Percentiles rank a stretch among this genome's conserved stretches.
Conservation (phyloP, 2,113 vertebrate species). For the Petrocephalus microphthalmus region DNA sequence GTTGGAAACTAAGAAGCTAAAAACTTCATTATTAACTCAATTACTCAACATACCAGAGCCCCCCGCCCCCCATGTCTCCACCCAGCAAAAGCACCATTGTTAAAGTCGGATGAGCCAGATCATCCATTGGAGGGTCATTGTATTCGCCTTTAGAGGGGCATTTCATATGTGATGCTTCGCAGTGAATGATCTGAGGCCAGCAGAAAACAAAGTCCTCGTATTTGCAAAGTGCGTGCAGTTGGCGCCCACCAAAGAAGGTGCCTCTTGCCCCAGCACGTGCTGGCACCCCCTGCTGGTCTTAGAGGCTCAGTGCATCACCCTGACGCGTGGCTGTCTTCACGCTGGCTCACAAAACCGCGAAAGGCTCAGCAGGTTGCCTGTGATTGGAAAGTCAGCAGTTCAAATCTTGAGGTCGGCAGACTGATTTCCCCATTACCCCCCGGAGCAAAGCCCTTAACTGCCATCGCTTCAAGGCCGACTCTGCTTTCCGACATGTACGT, state of each 20-base stretch:
- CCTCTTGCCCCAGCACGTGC: neutral
- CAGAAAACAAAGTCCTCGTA: neutral
- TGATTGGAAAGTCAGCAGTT: neutral
- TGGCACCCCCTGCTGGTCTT: neutral
- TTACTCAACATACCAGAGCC: neutral
- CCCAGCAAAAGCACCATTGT: neutral
- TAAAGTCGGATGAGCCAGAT: neutral
- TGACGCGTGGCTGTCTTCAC: neutral
- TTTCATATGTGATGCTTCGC: neutral
- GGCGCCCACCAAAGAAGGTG: neutral
- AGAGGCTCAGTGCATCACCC: neutral
- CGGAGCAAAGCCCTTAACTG: neutral
- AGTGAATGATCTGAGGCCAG: neutral
- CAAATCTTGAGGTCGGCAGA: neutral
- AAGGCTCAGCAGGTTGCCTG: neutral
- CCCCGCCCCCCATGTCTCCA: neutral
- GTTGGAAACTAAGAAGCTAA: slow-evolving; percentile 19
- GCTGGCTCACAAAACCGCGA: neutral
- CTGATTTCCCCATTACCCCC: neutral
- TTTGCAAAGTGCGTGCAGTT: neutral
- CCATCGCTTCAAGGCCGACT: neutral
- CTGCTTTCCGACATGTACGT: neutral
- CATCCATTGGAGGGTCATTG: neutral
- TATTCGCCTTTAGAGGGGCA: neutral
- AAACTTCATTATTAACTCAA: neutral